A percentile compares a stretch with the other conserved stretches of the same genome.
Conservation (phyloP, 2,797 vertebrate species). For the Macropodus opercularis region DNA sequence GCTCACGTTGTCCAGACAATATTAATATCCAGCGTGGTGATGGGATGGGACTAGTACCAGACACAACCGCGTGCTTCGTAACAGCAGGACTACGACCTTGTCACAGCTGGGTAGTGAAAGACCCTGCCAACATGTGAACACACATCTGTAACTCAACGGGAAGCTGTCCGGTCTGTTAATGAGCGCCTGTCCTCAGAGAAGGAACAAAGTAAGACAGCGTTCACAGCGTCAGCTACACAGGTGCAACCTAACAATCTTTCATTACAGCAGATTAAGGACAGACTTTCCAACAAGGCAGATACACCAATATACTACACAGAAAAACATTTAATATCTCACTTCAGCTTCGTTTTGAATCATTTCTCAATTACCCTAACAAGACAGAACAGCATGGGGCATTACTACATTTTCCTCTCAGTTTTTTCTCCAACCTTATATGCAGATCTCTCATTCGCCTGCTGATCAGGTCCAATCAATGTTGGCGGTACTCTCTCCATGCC, state of each 20-base stretch:
- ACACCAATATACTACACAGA: background rate
- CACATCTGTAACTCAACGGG: conserved; percentile 56
- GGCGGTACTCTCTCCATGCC: conserved; percentile 36
- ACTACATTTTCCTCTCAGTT: conserved; percentile 12
- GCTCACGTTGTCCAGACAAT: conserved; percentile 5
- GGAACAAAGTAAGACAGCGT: conserved; percentile 19
- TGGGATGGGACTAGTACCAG: conserved; percentile 25
- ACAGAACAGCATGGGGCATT: background rate
- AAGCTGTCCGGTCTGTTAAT: conserved; percentile 40
- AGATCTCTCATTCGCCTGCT: conserved; percentile 23
- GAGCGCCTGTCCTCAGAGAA: conserved; percentile 19
- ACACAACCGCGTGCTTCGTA: conserved; percentile 27
- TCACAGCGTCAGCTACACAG: conserved; percentile 23
- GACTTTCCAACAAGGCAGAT: conserved; percentile 7
- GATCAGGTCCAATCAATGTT: conserved; percentile 56
- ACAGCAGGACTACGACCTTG: conserved; percentile 40
- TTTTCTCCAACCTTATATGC: conserved; percentile 40
- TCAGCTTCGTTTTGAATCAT: conserved; percentile 1
- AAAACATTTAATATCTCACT: background rate
- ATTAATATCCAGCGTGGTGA: conserved; percentile 24
- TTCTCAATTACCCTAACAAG: conserved; percentile 15
- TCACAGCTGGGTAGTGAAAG: conserved; percentile 38
- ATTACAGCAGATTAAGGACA: conserved; percentile 16
- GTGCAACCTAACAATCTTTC: conserved; percentile 12
- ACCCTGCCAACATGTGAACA: conserved; percentile 42